Percentiles rank a stretch among this genome's conserved stretches.
phyloP scores from a whole-genome alignment of 2,113 vertebrate species.

The Gopherus flavomarginatus region DNA sequence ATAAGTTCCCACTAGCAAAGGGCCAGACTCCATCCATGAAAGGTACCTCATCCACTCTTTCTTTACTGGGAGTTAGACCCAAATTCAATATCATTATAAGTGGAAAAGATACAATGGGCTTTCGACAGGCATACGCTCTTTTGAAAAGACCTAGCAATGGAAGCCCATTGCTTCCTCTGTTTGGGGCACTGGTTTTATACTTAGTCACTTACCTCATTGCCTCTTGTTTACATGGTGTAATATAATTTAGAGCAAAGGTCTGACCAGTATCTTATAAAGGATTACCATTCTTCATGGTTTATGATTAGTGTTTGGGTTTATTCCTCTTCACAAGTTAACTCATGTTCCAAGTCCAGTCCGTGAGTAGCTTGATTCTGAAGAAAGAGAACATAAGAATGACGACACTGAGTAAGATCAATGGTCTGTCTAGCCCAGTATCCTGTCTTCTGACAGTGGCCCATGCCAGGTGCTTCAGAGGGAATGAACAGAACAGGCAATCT shows the following conservation, averaged over 20 bases:
- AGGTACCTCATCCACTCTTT: not conserved
- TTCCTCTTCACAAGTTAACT: not conserved
- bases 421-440: not conserved
- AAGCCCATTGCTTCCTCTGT: not conserved
- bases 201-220: not conserved
- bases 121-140: not conserved
- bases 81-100: not conserved
- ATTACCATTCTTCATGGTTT: not conserved
- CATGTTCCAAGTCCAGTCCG: not conserved
- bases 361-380: not conserved
- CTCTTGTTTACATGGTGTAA: not conserved
- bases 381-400: not conserved
- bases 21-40: rapidly evolving
- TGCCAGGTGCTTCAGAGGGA: not conserved
- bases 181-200: not conserved
- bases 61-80: not conserved
- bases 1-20: not conserved
- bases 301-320: not conserved
- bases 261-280: not conserved
- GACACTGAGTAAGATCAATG: not conserved
- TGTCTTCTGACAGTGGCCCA: not conserved
- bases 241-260: not conserved
- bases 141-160: not conserved
- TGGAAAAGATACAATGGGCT: not conserved
- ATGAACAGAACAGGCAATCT: not conserved